A percentile compares a stretch with the other conserved stretches of the same genome.
These are phyloP conservation scores for Ditylenchus weischeri DNA, from an alignment of 2,888 invertebrate genomes.

Conservation along the genomic window DNA sequence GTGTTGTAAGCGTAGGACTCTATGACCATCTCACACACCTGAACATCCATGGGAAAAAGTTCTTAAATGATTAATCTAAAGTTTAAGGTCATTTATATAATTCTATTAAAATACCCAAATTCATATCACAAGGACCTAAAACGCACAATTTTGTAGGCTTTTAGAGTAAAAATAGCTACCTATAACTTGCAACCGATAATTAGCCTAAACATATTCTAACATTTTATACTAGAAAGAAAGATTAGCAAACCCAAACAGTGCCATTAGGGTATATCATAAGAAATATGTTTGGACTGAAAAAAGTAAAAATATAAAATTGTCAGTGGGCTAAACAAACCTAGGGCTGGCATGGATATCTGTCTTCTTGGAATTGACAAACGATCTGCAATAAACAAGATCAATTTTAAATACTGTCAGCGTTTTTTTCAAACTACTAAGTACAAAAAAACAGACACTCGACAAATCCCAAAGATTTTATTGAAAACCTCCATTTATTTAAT, in stretches of 20 bases:
- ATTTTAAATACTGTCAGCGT: no score
- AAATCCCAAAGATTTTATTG: no score
- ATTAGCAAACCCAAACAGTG: conserved; percentile 45
- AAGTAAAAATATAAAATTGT: no score
- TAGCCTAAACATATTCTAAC: conserved; percentile 29
- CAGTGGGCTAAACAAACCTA: conserved; percentile 4
- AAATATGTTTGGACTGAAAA: conserved; percentile 48
- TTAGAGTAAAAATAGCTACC: background rate
- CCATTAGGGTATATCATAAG: conserved; percentile 55
- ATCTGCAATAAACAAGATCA: background rate
- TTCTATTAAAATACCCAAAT: conserved; percentile 18
- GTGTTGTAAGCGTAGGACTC: conserved; percentile 54
- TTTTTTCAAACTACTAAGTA: no score
- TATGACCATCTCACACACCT: conserved; percentile 44
- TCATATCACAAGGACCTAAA: conserved; percentile 43
- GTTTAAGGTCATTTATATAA: no score
- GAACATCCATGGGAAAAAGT: conserved; percentile 53
- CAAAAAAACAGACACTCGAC: no score
- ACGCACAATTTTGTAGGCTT: no score
- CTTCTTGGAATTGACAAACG: conserved; percentile 53
- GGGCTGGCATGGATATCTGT: conserved; percentile 54
- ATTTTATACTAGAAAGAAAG: background rate
- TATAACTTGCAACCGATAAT: conserved; percentile 50
- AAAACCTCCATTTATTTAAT: no score
- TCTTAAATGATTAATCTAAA: conserved; percentile 11